These are phyloP conservation scores for Chrysolina americana DNA, from an alignment of 2,888 invertebrate species.

Conservation along the genomic window DNA sequence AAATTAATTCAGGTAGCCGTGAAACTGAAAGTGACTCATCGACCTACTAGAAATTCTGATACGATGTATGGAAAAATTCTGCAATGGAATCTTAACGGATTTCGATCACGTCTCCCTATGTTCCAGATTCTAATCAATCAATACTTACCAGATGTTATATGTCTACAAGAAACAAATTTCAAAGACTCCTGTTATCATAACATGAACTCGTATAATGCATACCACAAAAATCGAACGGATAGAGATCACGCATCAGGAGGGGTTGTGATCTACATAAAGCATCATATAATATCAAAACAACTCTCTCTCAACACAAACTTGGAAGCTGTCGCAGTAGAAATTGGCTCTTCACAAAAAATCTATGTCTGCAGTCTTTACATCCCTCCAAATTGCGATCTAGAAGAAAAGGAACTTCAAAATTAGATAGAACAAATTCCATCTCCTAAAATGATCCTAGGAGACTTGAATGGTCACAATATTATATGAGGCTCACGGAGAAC, in stretches of 20 bases:
- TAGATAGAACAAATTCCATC: not conserved
- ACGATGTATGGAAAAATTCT: no score
- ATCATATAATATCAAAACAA: not conserved
- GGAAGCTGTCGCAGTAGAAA: not conserved
- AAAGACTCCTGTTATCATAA: no score
- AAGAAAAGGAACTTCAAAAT: no score
- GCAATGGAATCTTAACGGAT: no score
- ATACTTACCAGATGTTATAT: no score
- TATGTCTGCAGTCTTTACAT: not conserved
- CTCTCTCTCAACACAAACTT: not conserved
- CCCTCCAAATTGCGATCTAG: not conserved
- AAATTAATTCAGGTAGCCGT: not conserved
- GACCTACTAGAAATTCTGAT: no score
- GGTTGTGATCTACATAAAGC: conserved; percentile 1
- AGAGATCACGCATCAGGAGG: no score
- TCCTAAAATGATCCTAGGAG: not conserved
- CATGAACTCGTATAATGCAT: no score
- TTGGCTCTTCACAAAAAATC: not conserved
- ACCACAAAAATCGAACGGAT: no score
- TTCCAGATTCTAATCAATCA: no score
- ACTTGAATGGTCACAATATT: not conserved
- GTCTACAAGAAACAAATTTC: no score
- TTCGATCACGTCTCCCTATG: no score
- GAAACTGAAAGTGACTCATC: conserved; percentile 10
- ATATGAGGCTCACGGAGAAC: not conserved